These are phyloP conservation scores for Spheniscus humboldti DNA, from an alignment of 2,797 vertebrate species.

Conservation along the genomic window DNA sequence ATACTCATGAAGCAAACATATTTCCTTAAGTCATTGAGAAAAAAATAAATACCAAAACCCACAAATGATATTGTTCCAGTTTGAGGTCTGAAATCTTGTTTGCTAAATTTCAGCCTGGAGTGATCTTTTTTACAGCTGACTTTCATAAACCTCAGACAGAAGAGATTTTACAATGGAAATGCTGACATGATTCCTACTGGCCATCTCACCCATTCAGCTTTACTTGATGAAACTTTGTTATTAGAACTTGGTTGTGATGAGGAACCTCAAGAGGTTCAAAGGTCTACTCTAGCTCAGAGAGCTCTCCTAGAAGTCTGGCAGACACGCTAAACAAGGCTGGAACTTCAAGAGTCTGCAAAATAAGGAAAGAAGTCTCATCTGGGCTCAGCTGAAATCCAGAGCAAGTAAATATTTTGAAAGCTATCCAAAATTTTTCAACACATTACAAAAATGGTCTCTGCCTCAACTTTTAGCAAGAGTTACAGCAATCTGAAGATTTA, in stretches of 20 bases:
- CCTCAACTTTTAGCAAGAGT: not conserved
- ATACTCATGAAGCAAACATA: not conserved
- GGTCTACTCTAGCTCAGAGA: not conserved
- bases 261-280: not conserved
- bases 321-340: not conserved
- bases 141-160: not conserved
- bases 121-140: not conserved
- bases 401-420: not conserved
- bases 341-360: not conserved
- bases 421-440: not conserved
- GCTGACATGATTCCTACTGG: not conserved
- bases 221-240: not conserved
- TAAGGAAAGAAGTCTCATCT: not conserved
- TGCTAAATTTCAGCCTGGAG: constrained; percentile 15
- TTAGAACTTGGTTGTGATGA: not conserved
- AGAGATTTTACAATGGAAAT: not conserved
- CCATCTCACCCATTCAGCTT: not conserved
- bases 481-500: constrained; percentile 19
- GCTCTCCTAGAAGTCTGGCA: not conserved
- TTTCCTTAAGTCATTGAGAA: not conserved
- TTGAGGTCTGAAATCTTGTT: not conserved
- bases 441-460: not conserved
- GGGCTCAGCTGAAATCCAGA: constrained; percentile 4
- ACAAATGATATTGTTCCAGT: not conserved
- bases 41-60: not conserved